These are phyloP conservation scores for Andricus grossulariae DNA, from an alignment of 1,140 invertebrate genomes.

Conservation along the genomic window DNA sequence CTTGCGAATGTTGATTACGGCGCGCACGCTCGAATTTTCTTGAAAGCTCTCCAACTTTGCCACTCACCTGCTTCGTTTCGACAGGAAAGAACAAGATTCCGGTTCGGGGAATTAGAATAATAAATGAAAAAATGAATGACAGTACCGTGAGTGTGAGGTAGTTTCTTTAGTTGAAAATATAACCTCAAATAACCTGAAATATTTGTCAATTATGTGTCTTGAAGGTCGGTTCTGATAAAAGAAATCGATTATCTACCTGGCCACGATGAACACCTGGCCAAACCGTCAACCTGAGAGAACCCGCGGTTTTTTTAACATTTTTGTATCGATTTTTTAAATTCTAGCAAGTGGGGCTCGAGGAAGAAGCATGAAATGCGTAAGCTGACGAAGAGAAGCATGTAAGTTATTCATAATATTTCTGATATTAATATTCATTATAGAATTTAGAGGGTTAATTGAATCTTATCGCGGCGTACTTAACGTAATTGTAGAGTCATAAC, in stretches of 20 bases:
- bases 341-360: neutral
- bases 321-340: neutral
- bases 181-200: neutral
- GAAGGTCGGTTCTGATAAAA: conserved; percentile 3
- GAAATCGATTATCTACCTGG: conserved; percentile 27
- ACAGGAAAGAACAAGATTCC: neutral
- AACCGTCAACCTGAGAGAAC: neutral
- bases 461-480: neutral
- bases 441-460: neutral
- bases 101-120: neutral
- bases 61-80: conserved; percentile 3
- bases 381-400: conserved; percentile 31
- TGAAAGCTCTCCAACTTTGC: neutral
- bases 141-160: neutral
- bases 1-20: neutral
- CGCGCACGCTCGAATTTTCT: conserved; percentile 15
- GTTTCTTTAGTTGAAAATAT: neutral
- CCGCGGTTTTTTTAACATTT: neutral
- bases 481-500: neutral
- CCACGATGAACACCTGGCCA: conserved; percentile 22
- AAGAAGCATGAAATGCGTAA: conserved; percentile 39
- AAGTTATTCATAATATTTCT: neutral
- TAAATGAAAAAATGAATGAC: neutral
- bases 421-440: neutral
- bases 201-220: neutral